Evolutionary conservation across 2,888 invertebrate species (phyloP), one percentile per base, ranked within the genome.

Genomic region (Bombylius major): DNA sequence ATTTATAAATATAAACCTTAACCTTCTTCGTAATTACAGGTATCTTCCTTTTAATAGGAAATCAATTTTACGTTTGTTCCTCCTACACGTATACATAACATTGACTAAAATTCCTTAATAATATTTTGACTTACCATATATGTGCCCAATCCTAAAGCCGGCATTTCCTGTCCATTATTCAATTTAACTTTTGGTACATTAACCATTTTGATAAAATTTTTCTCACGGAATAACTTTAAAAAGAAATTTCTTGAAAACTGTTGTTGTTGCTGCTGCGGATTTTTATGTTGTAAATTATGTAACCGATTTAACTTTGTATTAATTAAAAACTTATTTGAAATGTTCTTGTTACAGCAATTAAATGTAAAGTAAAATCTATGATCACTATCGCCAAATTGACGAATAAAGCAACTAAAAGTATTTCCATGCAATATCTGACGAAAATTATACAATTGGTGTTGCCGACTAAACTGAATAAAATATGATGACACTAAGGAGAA

Each of bases 61-160:
- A 23, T 23, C 23, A 23, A 23, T 23, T 23, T 23, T 23, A 23
- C 23, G 23, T 23, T 23, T 23, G 23, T 23, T 23, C 23, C 23
- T 2, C 23, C 23, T 23, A 23, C 23, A 23, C 23, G 23, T 23
- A 23, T 23, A 23, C 3, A n/a, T 3, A 23, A 23, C 23, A 23
- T 23, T 23, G 23, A 23, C 23, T 23, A 23, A 23, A 23, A 23
- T 23, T 23, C 23, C 23, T 23, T 23, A 23, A 23, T 23, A 23
- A 23, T 23, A 23, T 23, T 23, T 23, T n/a, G 2, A 65, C 70
- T 71, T 66, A 82, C 82, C 64, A 72, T 66, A 58, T 81, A 85
- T 0, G 85, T 86, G 3, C 85, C 84, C 13, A 86, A 66, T 0
- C 83, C 85, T 31, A 84, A 61, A 14, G 75, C 67, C 0, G 85